Base-by-base conservation (phyloP, 2,888 invertebrate species). In the Leistus spinibarbis region DNA sequence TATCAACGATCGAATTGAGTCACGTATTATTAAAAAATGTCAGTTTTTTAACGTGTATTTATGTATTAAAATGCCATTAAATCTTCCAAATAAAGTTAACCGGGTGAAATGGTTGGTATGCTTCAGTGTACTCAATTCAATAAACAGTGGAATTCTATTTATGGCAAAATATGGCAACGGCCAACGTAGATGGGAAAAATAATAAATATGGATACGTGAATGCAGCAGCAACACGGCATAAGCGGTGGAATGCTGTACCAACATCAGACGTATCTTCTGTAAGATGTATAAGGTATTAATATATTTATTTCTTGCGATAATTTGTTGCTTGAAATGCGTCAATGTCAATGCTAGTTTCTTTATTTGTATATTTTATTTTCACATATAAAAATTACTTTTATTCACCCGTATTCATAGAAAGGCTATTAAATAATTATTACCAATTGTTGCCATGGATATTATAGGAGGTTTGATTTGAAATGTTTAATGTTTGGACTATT, bases 91-190 rank as follows among this genome's bases (percentile, higher is more conserved):
- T 60, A 60, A 60, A 22, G 60, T 60, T 17, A 22, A 60, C 19
- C 19, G n/a, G 56, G 20, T n/a, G n/a, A n/a, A n/a, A n/a, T n/a
- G n/a, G n/a, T 27, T 27, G 27, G 27, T 22, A 60, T 60, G 19
- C 60, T 60, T 60, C 57, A 57, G 57, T 40, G 40, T 40, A 40
- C 40, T 60, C 60, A 22, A 20, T 19, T 22, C 60, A 9, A 22
- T 60, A 60, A 60, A 60, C 22, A 40, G 60, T 60, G n/a, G 60
- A 60, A 60, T 17, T 60, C 60, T 60, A 22, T 60, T 40, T 60
- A 60, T 60, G 60, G 60, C 60, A 60, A 22, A 60, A 60, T 60
- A 60, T 60, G 60, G 60, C 19, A 60, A 60, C 60, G 10, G 60
- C 22, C 60, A 20, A 10, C 19, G 17, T 60, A 20, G 60, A 60